Evolutionary conservation across 2,797 vertebrate species (phyloP).

Genomic region (Pagetopsis macropterus): DNA sequence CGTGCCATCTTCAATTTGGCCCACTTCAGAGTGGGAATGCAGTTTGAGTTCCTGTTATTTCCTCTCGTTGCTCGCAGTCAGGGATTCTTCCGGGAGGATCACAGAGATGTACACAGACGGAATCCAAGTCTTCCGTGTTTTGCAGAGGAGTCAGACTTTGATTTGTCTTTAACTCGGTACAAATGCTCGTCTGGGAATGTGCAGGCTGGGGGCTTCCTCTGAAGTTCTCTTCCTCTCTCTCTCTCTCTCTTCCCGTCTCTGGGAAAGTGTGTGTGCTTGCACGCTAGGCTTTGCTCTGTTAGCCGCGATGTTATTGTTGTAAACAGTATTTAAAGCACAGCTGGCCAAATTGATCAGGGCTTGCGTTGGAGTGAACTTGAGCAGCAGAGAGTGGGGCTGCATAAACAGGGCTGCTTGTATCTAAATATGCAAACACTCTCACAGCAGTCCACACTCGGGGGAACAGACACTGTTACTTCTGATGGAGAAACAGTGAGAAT

Average conservation of each 20-base stretch:
- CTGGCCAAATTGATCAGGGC: constrained; percentile 95
- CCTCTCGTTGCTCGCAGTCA: constrained; percentile 59
- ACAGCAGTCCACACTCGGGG: constrained; percentile 85
- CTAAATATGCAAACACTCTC: constrained; percentile 95
- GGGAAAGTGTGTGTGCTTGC: constrained; percentile 33
- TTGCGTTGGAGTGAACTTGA: constrained; percentile 89
- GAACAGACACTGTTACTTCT: constrained; percentile 91
- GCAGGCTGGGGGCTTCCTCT: constrained; percentile 86
- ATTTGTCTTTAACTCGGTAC: constrained; percentile 80
- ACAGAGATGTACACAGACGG: constrained; percentile 71
- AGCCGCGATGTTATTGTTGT: constrained; percentile 91
- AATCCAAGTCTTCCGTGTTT: constrained; percentile 78
- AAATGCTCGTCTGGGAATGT: constrained; percentile 82
- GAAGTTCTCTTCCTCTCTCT: constrained; percentile 77
- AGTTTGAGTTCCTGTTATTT: constrained; percentile 75
- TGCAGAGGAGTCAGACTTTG: constrained; percentile 75
- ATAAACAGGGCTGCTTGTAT: constrained; percentile 90
- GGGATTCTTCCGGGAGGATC: constrained; percentile 80
- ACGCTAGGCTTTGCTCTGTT: constrained; percentile 68
- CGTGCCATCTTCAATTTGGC: constrained; percentile 77
- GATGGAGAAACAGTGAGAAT: constrained; percentile 87
- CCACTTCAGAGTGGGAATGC: constrained; percentile 64
- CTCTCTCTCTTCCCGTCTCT: constrained; percentile 2
- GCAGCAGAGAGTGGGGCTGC: constrained; percentile 90
- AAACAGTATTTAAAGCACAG: constrained; percentile 94